These are phyloP conservation scores for Sarcophaga caerulescens DNA, from an alignment of 2,888 invertebrate species.

Conservation along the genomic window DNA sequence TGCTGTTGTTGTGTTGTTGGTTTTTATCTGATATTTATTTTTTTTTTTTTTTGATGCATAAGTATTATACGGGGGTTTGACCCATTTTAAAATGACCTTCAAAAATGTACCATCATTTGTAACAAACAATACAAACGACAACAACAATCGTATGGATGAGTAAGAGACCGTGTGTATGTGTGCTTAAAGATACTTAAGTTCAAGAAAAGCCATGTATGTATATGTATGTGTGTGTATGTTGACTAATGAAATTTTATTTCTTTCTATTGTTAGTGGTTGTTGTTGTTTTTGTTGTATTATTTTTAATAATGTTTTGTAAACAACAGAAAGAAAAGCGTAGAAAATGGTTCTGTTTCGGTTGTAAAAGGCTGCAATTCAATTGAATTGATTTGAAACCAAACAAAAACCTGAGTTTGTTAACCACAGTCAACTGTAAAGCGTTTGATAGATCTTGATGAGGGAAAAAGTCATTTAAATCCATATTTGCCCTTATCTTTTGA, in stretches of 20 bases:
- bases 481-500: no score
- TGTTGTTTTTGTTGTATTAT: background rate
- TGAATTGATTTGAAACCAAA: no score
- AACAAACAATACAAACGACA: background rate
- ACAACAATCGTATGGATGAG: background rate
- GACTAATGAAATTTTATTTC: background rate
- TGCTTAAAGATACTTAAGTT: background rate
- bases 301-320: background rate
- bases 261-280: background rate
- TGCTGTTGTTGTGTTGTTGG: background rate
- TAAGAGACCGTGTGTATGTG: background rate
- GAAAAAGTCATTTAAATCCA: no score
- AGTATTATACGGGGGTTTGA: background rate
- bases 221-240: background rate
- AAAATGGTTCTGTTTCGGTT: no score
- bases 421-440: no score
- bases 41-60: background rate
- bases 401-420: no score
- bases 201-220: background rate
- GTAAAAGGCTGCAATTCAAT: no score
- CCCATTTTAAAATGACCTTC: slow-evolving; percentile 45
- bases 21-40: no score
- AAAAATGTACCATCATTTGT: slow-evolving; percentile 12
- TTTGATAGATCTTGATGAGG: no score
- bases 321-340: background rate